Evolutionary conservation across 2,888 invertebrate genomes (phyloP), one percentile per base, ranked within the genome.

Genomic region (Drosophila meridiana): DNA sequence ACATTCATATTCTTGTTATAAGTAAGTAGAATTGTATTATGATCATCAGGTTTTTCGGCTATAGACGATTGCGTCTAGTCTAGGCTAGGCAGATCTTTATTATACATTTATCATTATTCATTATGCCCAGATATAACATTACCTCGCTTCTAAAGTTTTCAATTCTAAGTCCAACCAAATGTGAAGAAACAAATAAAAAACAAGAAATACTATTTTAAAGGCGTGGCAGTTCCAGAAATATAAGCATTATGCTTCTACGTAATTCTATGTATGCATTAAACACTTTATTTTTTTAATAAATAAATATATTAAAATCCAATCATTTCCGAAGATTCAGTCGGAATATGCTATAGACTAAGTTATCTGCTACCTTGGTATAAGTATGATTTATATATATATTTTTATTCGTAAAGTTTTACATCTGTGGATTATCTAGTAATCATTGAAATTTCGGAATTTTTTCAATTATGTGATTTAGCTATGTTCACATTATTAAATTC

Each of bases 221-320:
- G 42, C 60, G 43, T 53, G 52, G 36, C 59, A 66, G 30, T 66
- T 66, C 34, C 48, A n/a, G 7, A 32, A 20, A 48, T n/a, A 3
- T 38, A 36, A 57, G 45, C 45, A 43, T 45, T 26, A 45, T 42
- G 30, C 28, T 55, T 55, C 30, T 20, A 59, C 47, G 52, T 38
- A 66, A 40, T 64, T 57, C 43, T 69, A 69, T 75, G 68, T 80
- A 77, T 67, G 45, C 14, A 48, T 30, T 70, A 73, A 62, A 71
- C 50, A 73, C 73, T 79, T 63, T 81, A 80, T 78, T 73, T 80
- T 83, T 76, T 65, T 73, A 78, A 71, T 62, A 28, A 68, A 79
- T 61, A 73, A 78, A 65, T 28, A 20, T 50, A 60, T 64, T 52
- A 11, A 26, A 11, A 43, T 11, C 20, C 9, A 43, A 45, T 42